phyloP scores from a whole-genome alignment of 2,888 invertebrate species.

The Plagodis dolabraria region DNA sequence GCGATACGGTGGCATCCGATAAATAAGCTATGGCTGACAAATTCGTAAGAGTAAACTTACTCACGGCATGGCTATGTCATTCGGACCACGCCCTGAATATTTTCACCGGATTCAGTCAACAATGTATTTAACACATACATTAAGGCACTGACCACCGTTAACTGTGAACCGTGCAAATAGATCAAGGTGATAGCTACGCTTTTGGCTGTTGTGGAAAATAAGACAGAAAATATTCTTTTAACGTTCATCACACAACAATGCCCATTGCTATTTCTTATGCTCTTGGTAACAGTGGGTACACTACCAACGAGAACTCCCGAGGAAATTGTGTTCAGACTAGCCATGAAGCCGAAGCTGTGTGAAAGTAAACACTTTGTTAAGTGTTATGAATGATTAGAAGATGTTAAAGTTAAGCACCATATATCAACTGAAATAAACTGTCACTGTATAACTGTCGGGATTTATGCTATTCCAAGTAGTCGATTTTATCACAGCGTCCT shows the following conservation, averaged over 20 bases:
- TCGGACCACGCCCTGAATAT: constrained; percentile 54
- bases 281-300: too few relatives aligned
- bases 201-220: too few relatives aligned
- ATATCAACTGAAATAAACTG: too few relatives aligned
- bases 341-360: too few relatives aligned
- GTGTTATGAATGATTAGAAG: too few relatives aligned
- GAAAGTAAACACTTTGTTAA: too few relatives aligned
- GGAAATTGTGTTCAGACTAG: too few relatives aligned
- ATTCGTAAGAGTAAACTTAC: constrained; percentile 58
- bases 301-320: too few relatives aligned
- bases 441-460: not conserved
- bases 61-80: constrained; percentile 42
- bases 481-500: constrained; percentile 15
- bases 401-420: too few relatives aligned
- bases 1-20: constrained; percentile 67
- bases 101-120: constrained; percentile 42
- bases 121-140: constrained; percentile 27
- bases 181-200: not conserved
- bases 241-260: too few relatives aligned
- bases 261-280: too few relatives aligned
- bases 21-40: constrained; percentile 60
- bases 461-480: constrained; percentile 10
- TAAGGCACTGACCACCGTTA: constrained; percentile 10
- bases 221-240: too few relatives aligned
- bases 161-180: constrained; percentile 10